Percentiles rank a stretch among this genome's conserved stretches.
Evolutionary conservation across 2,797 vertebrate genomes (phyloP).

Genomic region (Menidia menidia): DNA sequence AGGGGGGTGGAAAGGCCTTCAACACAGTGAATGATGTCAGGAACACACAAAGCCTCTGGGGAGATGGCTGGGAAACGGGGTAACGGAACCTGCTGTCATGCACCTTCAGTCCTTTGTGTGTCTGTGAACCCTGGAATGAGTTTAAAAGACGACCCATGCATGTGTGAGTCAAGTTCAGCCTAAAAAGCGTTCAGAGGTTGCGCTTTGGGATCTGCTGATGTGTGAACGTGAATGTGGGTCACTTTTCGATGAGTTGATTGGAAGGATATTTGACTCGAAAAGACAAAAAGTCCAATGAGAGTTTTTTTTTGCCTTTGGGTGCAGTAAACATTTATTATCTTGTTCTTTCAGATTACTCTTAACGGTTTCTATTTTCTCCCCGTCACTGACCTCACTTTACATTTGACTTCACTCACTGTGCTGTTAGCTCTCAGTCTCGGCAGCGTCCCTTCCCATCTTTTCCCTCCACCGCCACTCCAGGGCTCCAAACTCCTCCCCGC

Average conservation of each 20-base stretch:
- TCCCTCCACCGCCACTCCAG: slow-evolving; percentile 37
- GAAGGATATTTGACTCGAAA: neutral
- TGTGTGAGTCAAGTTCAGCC: slow-evolving; percentile 51
- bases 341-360: slow-evolving; percentile 10
- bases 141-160: slow-evolving; percentile 66
- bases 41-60: slow-evolving; percentile 65
- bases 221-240: slow-evolving; percentile 1
- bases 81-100: slow-evolving; percentile 71
- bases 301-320: neutral
- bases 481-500: slow-evolving; percentile 22
- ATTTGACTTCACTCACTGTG: slow-evolving; percentile 59
- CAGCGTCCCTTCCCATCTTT: slow-evolving; percentile 40
- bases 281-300: slow-evolving; percentile 1
- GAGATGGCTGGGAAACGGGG: slow-evolving; percentile 49
- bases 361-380: slow-evolving; percentile 66
- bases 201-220: neutral
- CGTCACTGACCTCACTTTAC: slow-evolving; percentile 59
- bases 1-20: slow-evolving; percentile 68
- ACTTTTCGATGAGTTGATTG: neutral
- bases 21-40: slow-evolving; percentile 75
- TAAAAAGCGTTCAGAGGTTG: slow-evolving; percentile 27
- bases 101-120: slow-evolving; percentile 52
- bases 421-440: slow-evolving; percentile 59
- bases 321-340: neutral
- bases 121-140: slow-evolving; percentile 56